Evolutionary conservation across 1,140 invertebrate species (phyloP).

Genomic region (Lepidurus couesii): DNA sequence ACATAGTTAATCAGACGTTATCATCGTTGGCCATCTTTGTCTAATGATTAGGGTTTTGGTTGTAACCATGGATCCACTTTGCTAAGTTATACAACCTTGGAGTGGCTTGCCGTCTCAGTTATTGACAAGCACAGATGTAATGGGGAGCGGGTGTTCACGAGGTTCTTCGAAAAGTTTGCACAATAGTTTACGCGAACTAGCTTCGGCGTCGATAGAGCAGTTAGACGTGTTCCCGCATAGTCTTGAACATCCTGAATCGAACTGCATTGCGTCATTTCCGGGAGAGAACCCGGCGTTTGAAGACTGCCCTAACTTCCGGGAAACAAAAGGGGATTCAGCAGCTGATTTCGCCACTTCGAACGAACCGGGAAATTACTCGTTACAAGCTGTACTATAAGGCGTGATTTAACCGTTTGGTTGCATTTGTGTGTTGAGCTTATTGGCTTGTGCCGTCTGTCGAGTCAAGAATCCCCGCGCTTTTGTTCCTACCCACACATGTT

Average conservation of each 20-base stretch:
- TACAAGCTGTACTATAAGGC: not conserved
- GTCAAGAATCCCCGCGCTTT: not conserved
- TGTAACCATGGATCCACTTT: too few species aligned
- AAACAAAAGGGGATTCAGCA: not conserved
- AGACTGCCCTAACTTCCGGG: not conserved
- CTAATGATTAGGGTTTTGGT: too few species aligned
- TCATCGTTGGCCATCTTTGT: too few species aligned
- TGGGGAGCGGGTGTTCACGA: conserved; percentile 3
- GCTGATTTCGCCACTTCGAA: not conserved
- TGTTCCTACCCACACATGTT: too few species aligned
- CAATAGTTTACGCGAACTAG: not conserved
- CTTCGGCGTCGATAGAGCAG: not conserved
- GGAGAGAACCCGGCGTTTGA: not conserved
- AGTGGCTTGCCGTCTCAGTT: too few species aligned
- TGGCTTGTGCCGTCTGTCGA: not conserved
- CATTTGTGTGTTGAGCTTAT: not conserved
- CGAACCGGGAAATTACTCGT: not conserved
- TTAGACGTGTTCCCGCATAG: not conserved
- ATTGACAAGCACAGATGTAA: not conserved
- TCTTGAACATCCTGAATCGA: not conserved
- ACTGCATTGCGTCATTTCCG: not conserved
- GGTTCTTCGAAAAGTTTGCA: conserved; percentile 14
- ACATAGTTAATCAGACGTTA: too few species aligned
- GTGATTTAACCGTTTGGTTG: not conserved
- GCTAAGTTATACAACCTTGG: too few species aligned